Evolutionary conservation across 2,888 invertebrate genomes (phyloP).

Genomic region (Aphelenchoides bicaudatus): DNA sequence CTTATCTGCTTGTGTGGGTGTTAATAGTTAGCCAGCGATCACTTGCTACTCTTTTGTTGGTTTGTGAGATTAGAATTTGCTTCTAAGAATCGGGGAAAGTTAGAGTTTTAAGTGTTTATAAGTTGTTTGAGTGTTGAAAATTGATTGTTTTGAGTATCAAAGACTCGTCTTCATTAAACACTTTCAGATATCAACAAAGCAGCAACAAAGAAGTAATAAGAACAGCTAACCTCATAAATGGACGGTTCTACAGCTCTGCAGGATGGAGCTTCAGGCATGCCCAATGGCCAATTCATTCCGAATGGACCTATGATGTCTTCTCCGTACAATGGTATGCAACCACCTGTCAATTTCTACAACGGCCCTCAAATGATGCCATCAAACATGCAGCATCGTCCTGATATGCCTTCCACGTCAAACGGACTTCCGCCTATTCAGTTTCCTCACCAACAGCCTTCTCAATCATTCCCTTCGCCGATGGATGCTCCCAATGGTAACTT

Average conservation of each 20-base stretch:
- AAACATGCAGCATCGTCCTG: slow-evolving; percentile 11
- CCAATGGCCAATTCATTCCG: not conserved
- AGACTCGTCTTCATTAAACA: too few relatives aligned
- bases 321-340: too few relatives aligned
- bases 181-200: too few relatives aligned
- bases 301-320: slow-evolving; percentile 7
- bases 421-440: not conserved
- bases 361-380: not conserved
- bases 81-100: not conserved
- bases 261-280: not conserved
- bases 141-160: too few relatives aligned
- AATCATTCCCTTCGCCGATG: too few relatives aligned
- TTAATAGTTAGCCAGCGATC: too few relatives aligned
- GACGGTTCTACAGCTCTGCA: not conserved
- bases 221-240: too few relatives aligned
- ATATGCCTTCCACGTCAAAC: slow-evolving; percentile 15
- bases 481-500: not conserved
- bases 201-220: too few relatives aligned
- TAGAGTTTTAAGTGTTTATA: too few relatives aligned
- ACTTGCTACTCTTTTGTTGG: too few relatives aligned
- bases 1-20: too few relatives aligned
- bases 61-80: not conserved
- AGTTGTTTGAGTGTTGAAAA: too few relatives aligned
- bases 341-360: not conserved
- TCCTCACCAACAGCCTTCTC: slow-evolving; percentile 7